Percentiles rank a stretch among this genome's conserved stretches.
phyloP scores from a whole-genome alignment of 2,113 vertebrate species.

The Poicephalus gulielmi region DNA sequence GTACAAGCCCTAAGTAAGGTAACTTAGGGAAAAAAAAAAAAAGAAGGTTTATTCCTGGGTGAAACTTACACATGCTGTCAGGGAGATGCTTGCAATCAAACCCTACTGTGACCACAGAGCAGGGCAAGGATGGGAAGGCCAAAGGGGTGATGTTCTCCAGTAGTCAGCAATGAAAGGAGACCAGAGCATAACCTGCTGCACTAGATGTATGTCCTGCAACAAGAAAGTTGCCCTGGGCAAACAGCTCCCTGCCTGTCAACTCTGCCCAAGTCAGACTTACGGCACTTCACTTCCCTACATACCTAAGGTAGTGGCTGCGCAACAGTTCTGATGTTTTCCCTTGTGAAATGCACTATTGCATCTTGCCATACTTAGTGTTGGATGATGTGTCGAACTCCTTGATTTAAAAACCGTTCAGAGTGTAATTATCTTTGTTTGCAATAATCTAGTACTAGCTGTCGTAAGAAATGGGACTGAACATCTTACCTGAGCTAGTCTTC shows the following conservation, averaged over 20 bases:
- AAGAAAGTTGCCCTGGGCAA: background rate
- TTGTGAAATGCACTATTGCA: background rate
- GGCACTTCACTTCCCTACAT: accelerated
- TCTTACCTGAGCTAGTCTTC: background rate
- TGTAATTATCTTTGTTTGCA: background rate
- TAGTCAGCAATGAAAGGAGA: background rate
- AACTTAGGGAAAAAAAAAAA: background rate
- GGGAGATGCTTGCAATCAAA: background rate
- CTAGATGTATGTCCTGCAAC: background rate
- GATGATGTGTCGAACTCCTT: background rate
- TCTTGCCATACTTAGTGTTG: background rate
- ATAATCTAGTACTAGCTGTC: background rate
- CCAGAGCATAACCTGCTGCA: background rate
- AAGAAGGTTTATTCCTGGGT: background rate
- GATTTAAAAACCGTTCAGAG: background rate
- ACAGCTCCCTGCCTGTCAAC: background rate
- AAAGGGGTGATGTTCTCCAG: background rate
- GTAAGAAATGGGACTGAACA: background rate
- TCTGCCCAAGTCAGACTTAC: background rate
- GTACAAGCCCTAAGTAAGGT: background rate
- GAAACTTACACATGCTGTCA: background rate
- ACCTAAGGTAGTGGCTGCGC: background rate
- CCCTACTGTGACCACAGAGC: background rate
- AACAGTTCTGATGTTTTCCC: background rate
- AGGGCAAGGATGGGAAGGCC: background rate